These are phyloP conservation scores for Macrocentrus cingulum DNA, from an alignment of 1,140 invertebrate genomes.

Conservation along the genomic window DNA sequence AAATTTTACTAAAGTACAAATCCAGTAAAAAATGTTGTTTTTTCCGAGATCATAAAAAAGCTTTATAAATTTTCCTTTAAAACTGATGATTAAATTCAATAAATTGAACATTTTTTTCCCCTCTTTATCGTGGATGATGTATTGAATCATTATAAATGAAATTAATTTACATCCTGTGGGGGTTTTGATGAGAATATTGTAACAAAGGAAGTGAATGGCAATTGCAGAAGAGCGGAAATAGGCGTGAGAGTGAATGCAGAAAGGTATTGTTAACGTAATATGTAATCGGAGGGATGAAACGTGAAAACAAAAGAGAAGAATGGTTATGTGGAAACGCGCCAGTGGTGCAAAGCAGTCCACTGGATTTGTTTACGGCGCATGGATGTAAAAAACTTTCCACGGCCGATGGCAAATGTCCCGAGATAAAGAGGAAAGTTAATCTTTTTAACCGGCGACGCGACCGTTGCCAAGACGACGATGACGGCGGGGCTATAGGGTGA, in stretches of 20 bases:
- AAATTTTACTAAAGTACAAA: too few relatives aligned
- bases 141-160: too few relatives aligned
- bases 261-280: slow-evolving; percentile 1
- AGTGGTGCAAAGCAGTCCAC: slow-evolving; percentile 10
- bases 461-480: slow-evolving; percentile 23
- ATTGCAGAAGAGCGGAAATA: background rate
- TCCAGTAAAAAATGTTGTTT: too few relatives aligned
- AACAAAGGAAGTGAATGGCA: background rate
- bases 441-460: slow-evolving; percentile 27
- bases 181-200: too few relatives aligned
- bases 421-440: slow-evolving; percentile 35
- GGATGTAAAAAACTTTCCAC: slow-evolving; percentile 29
- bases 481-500: too few relatives aligned
- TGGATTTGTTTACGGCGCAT: slow-evolving; percentile 31
- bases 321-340: slow-evolving; percentile 21
- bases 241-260: background rate
- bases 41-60: too few relatives aligned
- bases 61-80: too few relatives aligned
- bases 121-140: too few relatives aligned
- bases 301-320: slow-evolving; percentile 16
- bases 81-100: too few relatives aligned
- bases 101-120: too few relatives aligned
- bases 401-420: slow-evolving; percentile 26
- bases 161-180: too few relatives aligned
- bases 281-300: background rate